Evolutionary conservation across 2,888 invertebrate species (phyloP).

Genomic region (Priocnemis perturbator): DNA sequence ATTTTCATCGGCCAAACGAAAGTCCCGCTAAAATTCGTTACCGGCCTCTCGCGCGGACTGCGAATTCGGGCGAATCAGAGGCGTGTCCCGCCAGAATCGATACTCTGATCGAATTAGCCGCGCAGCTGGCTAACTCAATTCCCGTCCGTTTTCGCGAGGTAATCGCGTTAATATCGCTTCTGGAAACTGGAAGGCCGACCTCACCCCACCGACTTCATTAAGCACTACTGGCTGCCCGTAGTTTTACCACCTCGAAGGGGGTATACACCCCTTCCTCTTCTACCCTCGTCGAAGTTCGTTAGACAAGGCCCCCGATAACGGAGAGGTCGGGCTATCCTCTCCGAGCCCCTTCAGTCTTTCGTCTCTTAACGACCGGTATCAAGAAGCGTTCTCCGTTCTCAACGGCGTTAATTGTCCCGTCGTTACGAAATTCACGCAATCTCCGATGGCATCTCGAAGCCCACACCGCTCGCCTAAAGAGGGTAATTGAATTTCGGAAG

Average conservation of each 20-base stretch:
- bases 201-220: conserved; percentile 52
- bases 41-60: not conserved
- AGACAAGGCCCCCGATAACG: conserved; percentile 2
- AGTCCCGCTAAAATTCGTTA: conserved; percentile 4
- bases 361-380: conserved; percentile 8
- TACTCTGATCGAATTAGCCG: conserved; percentile 49
- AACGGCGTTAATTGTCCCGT: conserved; percentile 2
- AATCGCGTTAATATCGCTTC: conserved; percentile 58
- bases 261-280: conserved; percentile 15
- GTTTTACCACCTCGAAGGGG: conserved; percentile 25
- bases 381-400: not conserved
- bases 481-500: too few relatives aligned
- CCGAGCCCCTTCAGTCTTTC: not conserved
- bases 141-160: conserved; percentile 49
- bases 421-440: too few relatives aligned
- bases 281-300: conserved; percentile 9
- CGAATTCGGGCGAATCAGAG: conserved; percentile 28
- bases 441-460: too few relatives aligned
- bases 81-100: conserved; percentile 33
- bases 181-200: conserved; percentile 52
- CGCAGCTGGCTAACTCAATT: conserved; percentile 53
- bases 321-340: not conserved
- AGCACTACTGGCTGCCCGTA: conserved; percentile 28
- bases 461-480: too few relatives aligned
- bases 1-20: conserved; percentile 1